Percentiles rank a stretch among this genome's conserved stretches.
Conservation (phyloP, 2,888 invertebrate genomes). For the Tetropium fuscum region DNA sequence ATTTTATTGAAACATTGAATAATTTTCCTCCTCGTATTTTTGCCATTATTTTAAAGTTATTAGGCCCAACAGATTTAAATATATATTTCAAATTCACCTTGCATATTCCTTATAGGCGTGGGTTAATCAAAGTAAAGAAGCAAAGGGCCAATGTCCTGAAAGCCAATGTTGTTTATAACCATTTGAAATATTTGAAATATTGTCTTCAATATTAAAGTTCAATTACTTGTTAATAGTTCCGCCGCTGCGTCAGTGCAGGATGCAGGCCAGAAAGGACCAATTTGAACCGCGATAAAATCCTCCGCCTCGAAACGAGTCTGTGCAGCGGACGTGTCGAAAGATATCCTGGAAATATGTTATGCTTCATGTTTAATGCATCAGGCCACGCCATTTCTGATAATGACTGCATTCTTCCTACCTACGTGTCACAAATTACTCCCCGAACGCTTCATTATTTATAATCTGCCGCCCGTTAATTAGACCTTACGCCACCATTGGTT, state of each 20-base stretch:
- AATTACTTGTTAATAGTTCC: too few species aligned
- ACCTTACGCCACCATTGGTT: not conserved
- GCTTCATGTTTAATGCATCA: slow-evolving; percentile 63
- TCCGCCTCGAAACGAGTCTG: slow-evolving; percentile 31
- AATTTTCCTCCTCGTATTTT: too few species aligned
- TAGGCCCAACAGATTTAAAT: too few species aligned
- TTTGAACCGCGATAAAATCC: slow-evolving; percentile 40
- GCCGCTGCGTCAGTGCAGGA: slow-evolving; percentile 17
- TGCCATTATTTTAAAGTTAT: too few species aligned
- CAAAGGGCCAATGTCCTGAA: too few species aligned
- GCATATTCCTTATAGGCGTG: too few species aligned
- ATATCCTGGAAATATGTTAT: slow-evolving; percentile 59
- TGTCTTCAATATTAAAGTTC: too few species aligned
- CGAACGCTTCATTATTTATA: slow-evolving; percentile 55
- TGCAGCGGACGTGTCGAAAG: slow-evolving; percentile 57
- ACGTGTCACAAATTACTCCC: slow-evolving; percentile 56
- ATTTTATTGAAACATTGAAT: too few species aligned
- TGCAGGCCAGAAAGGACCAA: slow-evolving; percentile 32
- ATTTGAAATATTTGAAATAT: too few species aligned
- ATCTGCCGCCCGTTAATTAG: slow-evolving; percentile 42
- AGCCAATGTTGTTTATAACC: too few species aligned
- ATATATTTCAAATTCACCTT: too few species aligned
- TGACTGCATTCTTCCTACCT: slow-evolving; percentile 60
- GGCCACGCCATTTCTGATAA: slow-evolving; percentile 58
- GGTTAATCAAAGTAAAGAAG: too few species aligned